Evolutionary conservation across 92 coral and sea anemone species (phyloP).

Genomic region (Montipora capitata): DNA sequence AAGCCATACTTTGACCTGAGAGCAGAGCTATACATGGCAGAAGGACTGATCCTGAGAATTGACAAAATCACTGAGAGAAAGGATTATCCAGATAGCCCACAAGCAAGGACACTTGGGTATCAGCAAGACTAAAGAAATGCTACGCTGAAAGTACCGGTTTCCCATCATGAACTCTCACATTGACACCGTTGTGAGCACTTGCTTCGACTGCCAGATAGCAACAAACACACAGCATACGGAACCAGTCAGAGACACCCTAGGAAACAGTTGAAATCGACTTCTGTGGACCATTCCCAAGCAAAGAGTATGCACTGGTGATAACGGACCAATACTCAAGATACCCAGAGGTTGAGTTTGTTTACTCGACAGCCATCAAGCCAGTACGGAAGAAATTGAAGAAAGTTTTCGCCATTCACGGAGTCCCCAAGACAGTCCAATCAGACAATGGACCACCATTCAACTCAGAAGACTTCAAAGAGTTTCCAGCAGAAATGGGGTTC

Average conservation of each 20-base stretch:
- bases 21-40: conserved; percentile 68
- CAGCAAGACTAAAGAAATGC: conserved; percentile 42
- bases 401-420: conserved; percentile 54
- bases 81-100: conserved; percentile 56
- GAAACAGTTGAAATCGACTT: conserved; percentile 43
- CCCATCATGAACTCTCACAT: conserved; percentile 51
- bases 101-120: conserved; percentile 58
- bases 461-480: conserved; percentile 2
- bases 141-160: conserved; percentile 45
- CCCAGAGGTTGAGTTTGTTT: conserved; percentile 64
- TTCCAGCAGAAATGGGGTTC: conserved; percentile 38
- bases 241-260: conserved; percentile 62
- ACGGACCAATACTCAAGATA: conserved; percentile 65
- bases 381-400: conserved; percentile 38
- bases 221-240: conserved; percentile 39
- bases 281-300: conserved; percentile 69
- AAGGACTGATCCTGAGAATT: conserved; percentile 53
- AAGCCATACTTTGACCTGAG: conserved; percentile 46
- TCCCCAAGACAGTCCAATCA: conserved; percentile 55
- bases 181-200: conserved; percentile 28
- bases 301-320: conserved; percentile 43
- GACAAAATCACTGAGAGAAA: conserved; percentile 52
- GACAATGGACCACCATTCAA: conserved; percentile 73
- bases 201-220: conserved; percentile 43
- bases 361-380: conserved; percentile 48